Percentiles rank a stretch among this genome's conserved stretches.
Conservation (phyloP, 1,140 invertebrate genomes). For the Palaemon carinicauda region DNA sequence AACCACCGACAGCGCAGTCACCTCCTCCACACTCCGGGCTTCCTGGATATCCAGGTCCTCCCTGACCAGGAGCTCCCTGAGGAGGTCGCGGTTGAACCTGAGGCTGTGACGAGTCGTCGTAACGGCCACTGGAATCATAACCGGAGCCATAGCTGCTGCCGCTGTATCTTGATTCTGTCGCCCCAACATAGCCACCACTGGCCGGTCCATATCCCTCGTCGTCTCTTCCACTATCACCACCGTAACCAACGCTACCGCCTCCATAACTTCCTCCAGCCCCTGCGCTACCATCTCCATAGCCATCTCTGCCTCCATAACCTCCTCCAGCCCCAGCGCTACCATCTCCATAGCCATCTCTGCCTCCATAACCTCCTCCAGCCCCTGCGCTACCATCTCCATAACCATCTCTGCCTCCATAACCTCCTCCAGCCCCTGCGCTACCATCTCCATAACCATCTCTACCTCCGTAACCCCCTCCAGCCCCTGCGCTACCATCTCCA, state of each 20-base stretch:
- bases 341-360: background rate
- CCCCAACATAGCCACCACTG: background rate
- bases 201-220: no score
- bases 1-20: slow-evolving; percentile 72
- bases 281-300: background rate
- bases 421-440: background rate
- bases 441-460: background rate
- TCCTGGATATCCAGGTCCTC: background rate
- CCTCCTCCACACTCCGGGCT: slow-evolving; percentile 52
- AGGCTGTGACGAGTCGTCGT: background rate
- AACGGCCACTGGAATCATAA: background rate
- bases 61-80: no score
- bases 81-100: slow-evolving; percentile 28
- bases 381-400: background rate
- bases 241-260: background rate
- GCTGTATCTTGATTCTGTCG: background rate
- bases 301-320: background rate
- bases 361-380: background rate
- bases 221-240: background rate
- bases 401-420: background rate
- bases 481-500: background rate
- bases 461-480: background rate
- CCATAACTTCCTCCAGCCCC: background rate
- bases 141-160: background rate
- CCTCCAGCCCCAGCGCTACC: no score